Evolutionary conservation across 2,888 invertebrate genomes (phyloP), one percentile per base, ranked within the genome.

Genomic region (Dolichomitus sp.): DNA sequence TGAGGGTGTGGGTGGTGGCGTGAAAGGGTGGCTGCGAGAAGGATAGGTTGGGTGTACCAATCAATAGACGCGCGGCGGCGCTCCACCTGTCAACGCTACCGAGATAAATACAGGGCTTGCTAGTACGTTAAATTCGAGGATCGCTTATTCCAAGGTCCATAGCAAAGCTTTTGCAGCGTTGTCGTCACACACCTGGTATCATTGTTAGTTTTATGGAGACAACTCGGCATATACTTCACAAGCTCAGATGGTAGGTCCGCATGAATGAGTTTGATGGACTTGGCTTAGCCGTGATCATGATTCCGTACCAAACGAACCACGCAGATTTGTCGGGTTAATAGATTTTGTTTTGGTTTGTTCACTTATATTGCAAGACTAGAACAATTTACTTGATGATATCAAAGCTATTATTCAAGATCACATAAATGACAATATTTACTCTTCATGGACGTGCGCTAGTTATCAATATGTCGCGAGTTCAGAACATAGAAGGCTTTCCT

Each of bases 51-150:
- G 84, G 33, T 76, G 86, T 86, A 87, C 88, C 90, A 91, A 90
- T 91, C 91, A 90, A 91, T 91, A 90, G 89, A 88, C 87, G 88
- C 88, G 90, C 89, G 89, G 87, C 89, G 89, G 89, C 89, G 89
- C 90, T 88, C 87, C 89, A 89, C 89, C 89, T 90, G 90, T 91
- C 90, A 90, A 88, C 89, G 86, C 82, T 85, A 80, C 80, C 84
- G 85, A 86, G 85, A 89, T 88, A 88, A 88, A 88, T 86, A 87
- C 84, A 23, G 48, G 23, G 52, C 61, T 76, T 70, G 69, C 78
- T 66, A 70, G 48, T 80, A 69, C 65, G 33, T 81, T 82, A 73
- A 61, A 42, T 78, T 76, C 61, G 33, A 57, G 65, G 42, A 17
- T 73, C 54, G 68, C 57, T 63, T 80, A 59, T 50, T 79, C 37